Evolutionary conservation across 2,888 invertebrate species (phyloP), one percentile per base, ranked within the genome.

Genomic region (Sarcophaga caerulescens): DNA sequence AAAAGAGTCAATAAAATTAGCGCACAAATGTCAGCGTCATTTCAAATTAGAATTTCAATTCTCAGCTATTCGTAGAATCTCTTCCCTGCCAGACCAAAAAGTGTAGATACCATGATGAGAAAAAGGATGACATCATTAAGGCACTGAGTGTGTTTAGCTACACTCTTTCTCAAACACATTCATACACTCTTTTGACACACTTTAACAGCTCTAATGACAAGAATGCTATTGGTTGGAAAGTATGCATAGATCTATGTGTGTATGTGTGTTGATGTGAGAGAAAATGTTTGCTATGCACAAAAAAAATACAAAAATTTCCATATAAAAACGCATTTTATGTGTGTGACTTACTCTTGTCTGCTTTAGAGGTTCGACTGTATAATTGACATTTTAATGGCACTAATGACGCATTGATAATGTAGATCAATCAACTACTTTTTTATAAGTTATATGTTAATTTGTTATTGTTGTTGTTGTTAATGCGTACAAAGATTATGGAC

Each of bases 1-100:
- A 23, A 59, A 62, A 71, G 21, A 70, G 60, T 71, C 84, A 71
- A 84, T 75, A 71, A 76, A 84, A 84, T 81, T 80, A 73, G 71
- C 66, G 62, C 23, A 66, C 35, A 19, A 73, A 62, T 85, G 45
- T 60, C 71, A 71, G 12, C 45, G 65, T 25, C 63, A 68, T 76
- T 71, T 71, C 23, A 77, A 81, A 74, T 57, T 68, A 63, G 44
- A 73, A 52, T 69, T 81, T 73, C 21, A 63, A 68, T 74, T 62
- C 17, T 19, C 17, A 70, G 17, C 17, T n/a, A 14, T 11, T 59
- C 57, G 0, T 60, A 23, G 14, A 25, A n/a, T 14, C n/a, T 25
- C n/a, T 25, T n/a, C 19, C 12, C 47, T 1, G 52, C n/a, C 23
- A 52, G n/a, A 12, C 21, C 1, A 1, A 47, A 1, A 47, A 45